Evolutionary conservation across 2,113 vertebrate species (phyloP).

Genomic region (Notarius lentiginosus): DNA sequence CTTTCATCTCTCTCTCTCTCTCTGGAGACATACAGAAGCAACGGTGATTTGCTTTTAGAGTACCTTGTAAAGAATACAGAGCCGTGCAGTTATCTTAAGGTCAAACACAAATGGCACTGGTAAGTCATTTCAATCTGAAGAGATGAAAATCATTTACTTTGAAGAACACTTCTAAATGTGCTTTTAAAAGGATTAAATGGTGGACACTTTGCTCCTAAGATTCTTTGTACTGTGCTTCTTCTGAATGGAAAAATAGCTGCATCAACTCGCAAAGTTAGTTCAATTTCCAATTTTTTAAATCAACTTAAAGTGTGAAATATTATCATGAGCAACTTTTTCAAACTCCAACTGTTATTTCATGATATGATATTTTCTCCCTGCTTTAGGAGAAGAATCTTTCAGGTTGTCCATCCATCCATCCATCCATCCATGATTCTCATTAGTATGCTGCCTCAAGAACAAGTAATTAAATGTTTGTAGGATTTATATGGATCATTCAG

Average conservation of each 20-base stretch:
- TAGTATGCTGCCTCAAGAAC: not conserved
- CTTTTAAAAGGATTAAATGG: not conserved
- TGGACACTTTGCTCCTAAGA: not conserved
- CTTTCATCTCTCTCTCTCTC: conserved; percentile 35
- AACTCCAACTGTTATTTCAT: too few relatives aligned
- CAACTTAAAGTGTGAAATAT: too few relatives aligned
- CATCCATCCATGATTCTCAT: not conserved
- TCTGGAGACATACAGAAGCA: not conserved
- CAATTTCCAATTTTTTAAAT: not conserved
- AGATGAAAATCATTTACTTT: not conserved
- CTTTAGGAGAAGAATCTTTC: too few relatives aligned
- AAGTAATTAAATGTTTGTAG: not conserved
- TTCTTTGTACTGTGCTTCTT: not conserved
- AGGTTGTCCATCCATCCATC: not conserved
- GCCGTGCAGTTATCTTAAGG: not conserved
- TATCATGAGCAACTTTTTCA: too few relatives aligned
- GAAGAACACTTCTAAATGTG: not conserved
- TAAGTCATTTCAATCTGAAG: not conserved
- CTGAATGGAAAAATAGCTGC: not conserved
- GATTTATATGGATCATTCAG: not conserved
- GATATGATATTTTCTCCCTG: too few relatives aligned
- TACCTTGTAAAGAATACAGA: not conserved
- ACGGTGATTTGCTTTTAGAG: not conserved
- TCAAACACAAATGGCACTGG: not conserved
- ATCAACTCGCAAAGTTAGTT: not conserved